Percentiles rank a stretch among this genome's conserved stretches.
Conservation (phyloP, 2,888 invertebrate species). For the Deilephila porcellus region DNA sequence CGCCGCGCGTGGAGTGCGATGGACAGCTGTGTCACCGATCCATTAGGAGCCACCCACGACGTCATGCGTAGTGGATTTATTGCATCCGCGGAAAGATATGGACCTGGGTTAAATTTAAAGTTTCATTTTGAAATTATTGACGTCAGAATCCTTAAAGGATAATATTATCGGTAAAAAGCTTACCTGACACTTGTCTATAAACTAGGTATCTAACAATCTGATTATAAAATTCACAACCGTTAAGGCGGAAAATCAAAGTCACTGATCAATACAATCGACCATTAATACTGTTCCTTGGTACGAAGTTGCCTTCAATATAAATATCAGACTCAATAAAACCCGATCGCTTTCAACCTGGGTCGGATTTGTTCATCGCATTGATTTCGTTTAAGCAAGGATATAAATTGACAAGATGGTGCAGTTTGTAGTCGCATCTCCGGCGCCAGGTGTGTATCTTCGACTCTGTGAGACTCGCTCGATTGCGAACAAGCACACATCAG, state of each 20-base stretch:
- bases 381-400: conserved; percentile 4
- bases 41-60: background rate
- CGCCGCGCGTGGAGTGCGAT: background rate
- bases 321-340: background rate
- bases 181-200: too few relatives aligned
- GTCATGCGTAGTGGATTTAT: background rate
- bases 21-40: conserved; percentile 6
- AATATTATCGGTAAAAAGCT: too few relatives aligned
- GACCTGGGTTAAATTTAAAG: background rate
- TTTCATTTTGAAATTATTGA: too few relatives aligned
- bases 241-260: too few relatives aligned
- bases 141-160: too few relatives aligned
- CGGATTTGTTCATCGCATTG: background rate
- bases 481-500: background rate
- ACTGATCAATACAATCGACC: too few relatives aligned
- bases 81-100: background rate
- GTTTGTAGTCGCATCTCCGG: background rate
- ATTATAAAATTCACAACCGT: too few relatives aligned
- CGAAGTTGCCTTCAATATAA: background rate
- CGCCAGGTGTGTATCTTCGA: too few relatives aligned
- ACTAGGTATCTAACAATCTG: too few relatives aligned
- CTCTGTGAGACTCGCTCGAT: background rate
- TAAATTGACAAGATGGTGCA: conserved; percentile 12
- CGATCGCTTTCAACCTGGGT: background rate
- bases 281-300: background rate